Evolutionary conservation across 2,888 invertebrate species (phyloP).

Genomic region (Pristionchus fissidentatus): DNA sequence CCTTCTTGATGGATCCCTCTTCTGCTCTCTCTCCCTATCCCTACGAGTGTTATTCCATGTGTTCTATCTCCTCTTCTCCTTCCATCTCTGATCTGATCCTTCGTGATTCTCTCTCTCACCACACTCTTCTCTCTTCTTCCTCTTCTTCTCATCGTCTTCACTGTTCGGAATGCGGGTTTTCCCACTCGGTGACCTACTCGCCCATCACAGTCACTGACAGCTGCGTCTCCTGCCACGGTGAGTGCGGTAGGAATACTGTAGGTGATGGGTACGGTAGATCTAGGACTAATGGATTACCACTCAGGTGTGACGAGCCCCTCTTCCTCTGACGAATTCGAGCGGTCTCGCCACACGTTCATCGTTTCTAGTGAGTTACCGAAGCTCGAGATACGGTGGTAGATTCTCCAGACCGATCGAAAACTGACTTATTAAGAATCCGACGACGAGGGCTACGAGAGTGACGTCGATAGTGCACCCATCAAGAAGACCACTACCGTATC

Average conservation of each 20-base stretch:
- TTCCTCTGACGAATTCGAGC: not conserved
- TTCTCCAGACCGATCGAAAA: not conserved
- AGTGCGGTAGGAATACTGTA: too few species aligned
- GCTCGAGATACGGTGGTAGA: not conserved
- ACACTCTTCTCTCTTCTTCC: constrained; percentile 1
- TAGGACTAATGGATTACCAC: too few species aligned
- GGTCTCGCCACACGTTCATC: not conserved
- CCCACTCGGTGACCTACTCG: not conserved
- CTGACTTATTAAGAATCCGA: too few species aligned
- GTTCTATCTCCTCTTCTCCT: too few species aligned
- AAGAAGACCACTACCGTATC: constrained; percentile 1
- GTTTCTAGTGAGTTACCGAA: not conserved
- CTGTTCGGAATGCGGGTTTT: not conserved
- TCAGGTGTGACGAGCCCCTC: too few species aligned
- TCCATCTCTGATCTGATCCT: not conserved
- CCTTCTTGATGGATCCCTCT: not conserved
- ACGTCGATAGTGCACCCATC: not conserved
- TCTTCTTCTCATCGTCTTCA: not conserved
- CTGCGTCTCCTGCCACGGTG: too few species aligned
- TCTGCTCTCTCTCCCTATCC: too few species aligned
- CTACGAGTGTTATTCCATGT: too few species aligned
- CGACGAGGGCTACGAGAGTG: not conserved
- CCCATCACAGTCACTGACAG: too few species aligned
- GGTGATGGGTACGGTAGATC: too few species aligned
- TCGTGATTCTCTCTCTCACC: not conserved